Evolutionary conservation across 2,888 invertebrate genomes (phyloP).

Genomic region (Sesia apiformis): DNA sequence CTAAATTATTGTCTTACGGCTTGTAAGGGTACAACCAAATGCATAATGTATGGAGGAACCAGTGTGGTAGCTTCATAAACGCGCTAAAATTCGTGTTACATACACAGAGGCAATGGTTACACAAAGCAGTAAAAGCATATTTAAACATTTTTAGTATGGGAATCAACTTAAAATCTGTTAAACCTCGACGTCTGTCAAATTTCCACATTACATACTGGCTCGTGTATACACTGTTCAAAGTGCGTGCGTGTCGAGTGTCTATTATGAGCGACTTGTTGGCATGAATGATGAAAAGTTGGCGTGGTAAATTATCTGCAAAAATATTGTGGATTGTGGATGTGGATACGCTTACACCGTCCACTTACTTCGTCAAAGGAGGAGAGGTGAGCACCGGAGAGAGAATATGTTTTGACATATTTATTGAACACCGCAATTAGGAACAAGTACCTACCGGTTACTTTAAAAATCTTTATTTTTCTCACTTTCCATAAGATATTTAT

Average conservation of each 20-base stretch:
- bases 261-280: constrained; percentile 6
- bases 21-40: background rate
- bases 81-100: no score
- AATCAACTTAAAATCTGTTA: no score
- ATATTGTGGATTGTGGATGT: constrained; percentile 30
- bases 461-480: background rate
- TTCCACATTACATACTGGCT: background rate
- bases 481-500: no score
- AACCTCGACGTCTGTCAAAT: no score
- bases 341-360: constrained; percentile 27
- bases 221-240: background rate
- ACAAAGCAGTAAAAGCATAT: no score
- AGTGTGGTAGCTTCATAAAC: no score
- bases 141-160: no score
- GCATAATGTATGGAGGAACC: no score
- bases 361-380: constrained; percentile 35
- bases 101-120: no score
- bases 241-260: constrained; percentile 28
- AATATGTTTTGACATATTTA: constrained; percentile 28
- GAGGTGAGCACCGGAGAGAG: constrained; percentile 20
- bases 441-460: background rate
- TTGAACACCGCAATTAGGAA: background rate
- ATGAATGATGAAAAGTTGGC: constrained; percentile 34
- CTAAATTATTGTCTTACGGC: background rate
- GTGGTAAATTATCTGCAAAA: constrained; percentile 32